phyloP scores from a whole-genome alignment of 2,113 vertebrate species.

The Bufo gargarizans region DNA sequence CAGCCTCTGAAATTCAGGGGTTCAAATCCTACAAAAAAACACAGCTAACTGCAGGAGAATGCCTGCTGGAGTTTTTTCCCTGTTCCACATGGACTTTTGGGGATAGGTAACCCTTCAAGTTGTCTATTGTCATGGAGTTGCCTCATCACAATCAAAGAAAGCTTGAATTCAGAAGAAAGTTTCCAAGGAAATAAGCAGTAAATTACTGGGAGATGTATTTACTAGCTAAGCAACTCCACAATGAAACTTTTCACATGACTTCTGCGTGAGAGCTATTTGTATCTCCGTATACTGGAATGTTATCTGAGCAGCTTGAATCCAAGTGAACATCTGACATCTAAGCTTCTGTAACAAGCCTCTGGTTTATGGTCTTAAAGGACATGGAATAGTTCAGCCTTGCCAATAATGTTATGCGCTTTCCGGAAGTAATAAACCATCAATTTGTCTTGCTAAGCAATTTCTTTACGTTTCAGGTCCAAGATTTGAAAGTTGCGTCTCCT shows the following conservation, averaged over 20 bases:
- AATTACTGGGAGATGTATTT: background rate
- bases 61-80: no score
- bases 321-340: background rate
- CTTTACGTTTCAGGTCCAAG: constrained; percentile 77
- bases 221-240: background rate
- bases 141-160: background rate
- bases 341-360: constrained; percentile 18
- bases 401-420: background rate
- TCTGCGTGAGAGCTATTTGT: constrained; percentile 8
- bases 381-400: background rate
- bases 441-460: constrained; percentile 1
- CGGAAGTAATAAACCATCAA: background rate
- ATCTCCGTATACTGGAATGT: background rate
- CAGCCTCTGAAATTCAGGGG: no score
- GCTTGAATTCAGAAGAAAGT: background rate
- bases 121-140: background rate
- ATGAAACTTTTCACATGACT: constrained; percentile 8
- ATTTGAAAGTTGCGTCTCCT: constrained; percentile 84
- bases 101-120: no score
- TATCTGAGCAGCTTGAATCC: constrained; percentile 19
- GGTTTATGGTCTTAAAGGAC: background rate
- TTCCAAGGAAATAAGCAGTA: background rate
- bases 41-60: no score
- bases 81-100: no score
- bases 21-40: no score